Base-by-base conservation (phyloP, 2,888 invertebrate species). In the Strigamia maritima region DNA sequence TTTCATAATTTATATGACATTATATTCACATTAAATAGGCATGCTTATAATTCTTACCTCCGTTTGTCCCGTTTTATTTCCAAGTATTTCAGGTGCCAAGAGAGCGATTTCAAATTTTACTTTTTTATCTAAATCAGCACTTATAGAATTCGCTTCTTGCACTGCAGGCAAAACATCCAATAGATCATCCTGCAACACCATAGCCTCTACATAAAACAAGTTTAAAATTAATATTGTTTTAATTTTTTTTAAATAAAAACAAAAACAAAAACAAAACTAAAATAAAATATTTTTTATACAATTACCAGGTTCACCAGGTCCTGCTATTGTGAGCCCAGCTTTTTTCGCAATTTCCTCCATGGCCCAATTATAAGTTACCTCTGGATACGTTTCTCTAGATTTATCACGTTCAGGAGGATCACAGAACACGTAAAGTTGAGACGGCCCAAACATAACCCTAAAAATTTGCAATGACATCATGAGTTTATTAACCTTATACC, bases 91-190 rank as follows among this genome's bases (percentile, higher is more conserved):
- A 12, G 89, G 87, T 12, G 89, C 86, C 75, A 89, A 87, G 44
- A 89, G 83, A 79, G 88, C 84, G 31, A 89, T 85, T 82, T 89
- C 89, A 84, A 89, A 89, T 81, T 86, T 86, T 22, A 86, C 86
- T 81, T 85, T 85, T 82, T 88, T 87, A 82, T 88, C 87, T 78
- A 89, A 83, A 80, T 88, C 89, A 80, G 87, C 87, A 76, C 87
- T 87, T 83, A 89, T 89, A 75, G 87, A 86, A 83, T 89, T 89
- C 7, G 89, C 89, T 82, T 89, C 86, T 79, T 88, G 87, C 3
- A 89, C 86, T 19, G 86, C 85, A 2, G 89, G 89, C 83, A 89
- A 83, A 78, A 88, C 84, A 81, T 88, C 88, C 38, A 89, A 82
- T 76, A 89, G 84, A 80, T 89, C 89, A 81, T 89, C 87, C 80